Evolutionary conservation across 2,888 invertebrate species (phyloP), one percentile per base, ranked within the genome.

Genomic region (Lydus trimaculatus): DNA sequence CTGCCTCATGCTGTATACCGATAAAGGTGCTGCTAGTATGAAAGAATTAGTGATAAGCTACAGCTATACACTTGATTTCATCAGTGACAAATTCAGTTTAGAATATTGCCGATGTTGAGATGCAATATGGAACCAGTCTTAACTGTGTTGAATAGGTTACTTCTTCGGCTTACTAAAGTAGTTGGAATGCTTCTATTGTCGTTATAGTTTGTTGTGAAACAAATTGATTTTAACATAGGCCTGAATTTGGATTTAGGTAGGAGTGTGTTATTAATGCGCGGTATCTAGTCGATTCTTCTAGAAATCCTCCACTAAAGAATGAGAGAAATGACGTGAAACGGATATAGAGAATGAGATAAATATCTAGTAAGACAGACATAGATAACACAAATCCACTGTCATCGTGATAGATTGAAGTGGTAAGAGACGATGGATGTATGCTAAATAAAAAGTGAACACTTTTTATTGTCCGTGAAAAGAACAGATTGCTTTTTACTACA

Each of bases 351-450:
- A 79, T 75, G 80, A 80, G 84, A 84, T 83, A 83, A 82, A 83
- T 84, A 83, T 83, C 82, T 76, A 77, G 78, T 78, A 78, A 79
- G 79, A 80, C 83, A 80, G 80, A 81, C 80, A 78, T 80, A 82
- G 83, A 83, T 83, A 83, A 83, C 81, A 82, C 82, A 82, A 83
- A 83, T 82, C 84, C 81, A 82, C 81, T 82, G 84, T 83, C 84
- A 81, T 78, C 74, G 80, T 83, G 82, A 84, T 84, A 77, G 82
- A 84, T 84, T 80, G 77, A 78, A 75, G 80, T 76, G 78, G 82
- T 77, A 79, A 79, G 79, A 78, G 79, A 43, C 43, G 80, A 83
- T 82, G 78, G 81, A 83, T 84, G 81, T 82, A 79, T 79, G 80
- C 78, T 78, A 81, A 81, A 83, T 80, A 83, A 83, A 84, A 83